Conservation (phyloP, 2,797 vertebrate genomes). For the Graptemys geographica region DNA sequence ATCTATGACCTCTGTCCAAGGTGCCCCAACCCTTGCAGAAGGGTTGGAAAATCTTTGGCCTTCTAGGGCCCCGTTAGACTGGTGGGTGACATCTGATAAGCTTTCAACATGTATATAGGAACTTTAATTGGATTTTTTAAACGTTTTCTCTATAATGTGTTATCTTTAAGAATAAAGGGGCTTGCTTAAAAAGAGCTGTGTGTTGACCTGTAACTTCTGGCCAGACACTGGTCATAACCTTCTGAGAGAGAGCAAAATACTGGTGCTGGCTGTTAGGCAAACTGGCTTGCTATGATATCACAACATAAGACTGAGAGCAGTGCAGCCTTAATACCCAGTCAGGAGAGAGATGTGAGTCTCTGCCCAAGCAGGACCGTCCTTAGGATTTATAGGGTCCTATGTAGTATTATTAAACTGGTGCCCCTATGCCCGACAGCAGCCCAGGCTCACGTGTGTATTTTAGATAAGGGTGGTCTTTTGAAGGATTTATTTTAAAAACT, state of each 20-base stretch:
- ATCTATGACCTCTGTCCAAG: neutral
- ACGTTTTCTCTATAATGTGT: neutral
- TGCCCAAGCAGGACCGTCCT: too few species aligned
- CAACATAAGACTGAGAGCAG: neutral
- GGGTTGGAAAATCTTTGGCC: too few species aligned
- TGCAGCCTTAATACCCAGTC: neutral
- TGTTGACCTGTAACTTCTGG: neutral
- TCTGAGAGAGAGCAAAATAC: neutral
- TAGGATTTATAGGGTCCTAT: too few species aligned
- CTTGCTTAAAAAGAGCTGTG: neutral
- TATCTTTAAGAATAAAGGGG: neutral
- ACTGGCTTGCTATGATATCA: neutral
- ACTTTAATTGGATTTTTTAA: neutral
- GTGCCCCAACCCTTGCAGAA: neutral
- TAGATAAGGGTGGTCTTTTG: too few species aligned
- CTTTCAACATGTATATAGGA: neutral
- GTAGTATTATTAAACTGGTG: too few species aligned
- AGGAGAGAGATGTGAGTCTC: neutral
- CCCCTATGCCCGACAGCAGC: too few species aligned
- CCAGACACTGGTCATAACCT: neutral
- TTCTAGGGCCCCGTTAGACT: neutral
- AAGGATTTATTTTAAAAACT: too few species aligned
- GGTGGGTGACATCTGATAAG: neutral
- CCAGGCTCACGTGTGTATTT: too few species aligned
- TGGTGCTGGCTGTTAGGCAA: neutral